These are phyloP conservation scores for Anneissia japonica DNA, from an alignment of 35 echinoderm and acorn worm species.

Conservation along the genomic window DNA sequence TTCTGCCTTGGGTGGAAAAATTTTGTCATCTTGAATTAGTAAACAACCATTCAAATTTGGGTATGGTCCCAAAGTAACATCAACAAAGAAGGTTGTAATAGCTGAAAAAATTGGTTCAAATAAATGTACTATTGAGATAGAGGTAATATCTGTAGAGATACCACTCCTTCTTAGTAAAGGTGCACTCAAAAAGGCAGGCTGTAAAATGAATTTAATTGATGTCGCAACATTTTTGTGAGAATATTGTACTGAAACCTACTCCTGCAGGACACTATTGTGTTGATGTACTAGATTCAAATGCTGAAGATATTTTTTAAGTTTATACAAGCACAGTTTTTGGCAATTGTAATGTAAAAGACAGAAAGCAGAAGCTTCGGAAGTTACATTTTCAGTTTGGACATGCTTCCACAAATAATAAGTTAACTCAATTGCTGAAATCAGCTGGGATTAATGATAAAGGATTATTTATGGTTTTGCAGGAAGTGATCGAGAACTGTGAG, in stretches of 20 bases:
- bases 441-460: neutral
- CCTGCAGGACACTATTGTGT: conserved; percentile 10
- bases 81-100: neutral
- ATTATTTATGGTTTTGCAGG: neutral
- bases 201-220: neutral
- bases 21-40: neutral
- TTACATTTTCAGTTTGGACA: neutral
- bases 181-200: neutral
- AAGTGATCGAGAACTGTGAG: conserved; percentile 13
- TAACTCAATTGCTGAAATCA: too few relatives aligned
- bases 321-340: too few relatives aligned
- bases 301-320: too few relatives aligned
- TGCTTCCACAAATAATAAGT: too few relatives aligned
- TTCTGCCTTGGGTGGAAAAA: too few relatives aligned
- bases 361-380: too few relatives aligned
- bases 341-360: too few relatives aligned
- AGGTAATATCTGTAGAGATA: neutral
- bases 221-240: neutral
- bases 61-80: neutral
- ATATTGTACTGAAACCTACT: neutral
- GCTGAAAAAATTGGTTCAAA: neutral
- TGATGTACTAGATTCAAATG: neutral
- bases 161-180: conserved; percentile 14
- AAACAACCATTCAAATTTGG: neutral
- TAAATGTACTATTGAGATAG: conserved; percentile 4